A percentile compares a stretch with the other conserved stretches of the same genome.
phyloP scores from a whole-genome alignment of 2,113 vertebrate species.

The Labrus mixtus region DNA sequence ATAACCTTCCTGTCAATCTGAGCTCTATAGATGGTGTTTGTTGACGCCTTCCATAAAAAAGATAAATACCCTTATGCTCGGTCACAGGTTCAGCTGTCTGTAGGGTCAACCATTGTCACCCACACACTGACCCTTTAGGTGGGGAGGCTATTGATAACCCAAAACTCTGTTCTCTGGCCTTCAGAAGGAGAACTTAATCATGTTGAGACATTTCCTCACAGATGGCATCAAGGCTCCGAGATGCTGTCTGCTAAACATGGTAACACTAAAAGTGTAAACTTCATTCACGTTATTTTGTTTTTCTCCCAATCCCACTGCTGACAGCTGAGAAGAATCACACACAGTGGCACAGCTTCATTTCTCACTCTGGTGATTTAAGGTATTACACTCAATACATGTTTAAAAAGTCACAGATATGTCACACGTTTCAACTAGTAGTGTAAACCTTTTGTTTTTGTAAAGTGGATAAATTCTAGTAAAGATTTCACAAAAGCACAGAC shows the following conservation, averaged over 20 bases:
- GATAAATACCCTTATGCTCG: slow-evolving; percentile 37
- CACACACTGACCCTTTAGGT: slow-evolving; percentile 56
- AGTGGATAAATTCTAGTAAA: not conserved
- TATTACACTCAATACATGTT: not conserved
- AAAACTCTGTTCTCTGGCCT: slow-evolving; percentile 45
- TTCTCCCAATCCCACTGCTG: not conserved
- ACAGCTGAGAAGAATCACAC: slow-evolving; percentile 27
- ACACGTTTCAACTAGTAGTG: not conserved
- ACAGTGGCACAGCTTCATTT: slow-evolving; percentile 11
- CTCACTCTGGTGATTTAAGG: slow-evolving; percentile 5
- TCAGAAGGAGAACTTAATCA: slow-evolving; percentile 44
- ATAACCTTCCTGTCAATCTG: not conserved
- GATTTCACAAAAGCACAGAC: slow-evolving; percentile 26
- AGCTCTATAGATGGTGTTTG: slow-evolving; percentile 34
- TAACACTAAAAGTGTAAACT: not conserved
- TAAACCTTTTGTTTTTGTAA: too few species aligned
- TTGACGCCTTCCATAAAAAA: slow-evolving; percentile 68
- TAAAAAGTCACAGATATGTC: not conserved
- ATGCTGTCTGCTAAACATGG: slow-evolving; percentile 29
- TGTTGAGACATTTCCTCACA: slow-evolving; percentile 55
- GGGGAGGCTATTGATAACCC: slow-evolving; percentile 71
- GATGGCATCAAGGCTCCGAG: slow-evolving; percentile 36
- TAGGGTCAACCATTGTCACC: slow-evolving; percentile 48
- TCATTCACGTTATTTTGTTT: slow-evolving; percentile 1
- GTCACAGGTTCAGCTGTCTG: slow-evolving; percentile 67